These are phyloP conservation scores for Chironomus tentans DNA, from an alignment of 2,888 invertebrate genomes.

Conservation along the genomic window DNA sequence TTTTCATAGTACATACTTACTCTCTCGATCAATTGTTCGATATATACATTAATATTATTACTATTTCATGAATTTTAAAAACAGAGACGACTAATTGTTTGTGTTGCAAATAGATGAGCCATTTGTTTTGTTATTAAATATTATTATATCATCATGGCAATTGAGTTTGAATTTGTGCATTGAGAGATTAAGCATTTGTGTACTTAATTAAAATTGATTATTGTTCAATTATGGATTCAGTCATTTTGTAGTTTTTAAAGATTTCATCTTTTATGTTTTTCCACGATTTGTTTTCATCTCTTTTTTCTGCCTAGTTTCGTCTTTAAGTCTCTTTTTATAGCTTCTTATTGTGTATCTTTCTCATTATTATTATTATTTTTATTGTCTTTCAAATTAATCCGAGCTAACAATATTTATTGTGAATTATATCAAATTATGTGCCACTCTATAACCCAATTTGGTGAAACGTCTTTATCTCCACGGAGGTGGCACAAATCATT, in stretches of 20 bases:
- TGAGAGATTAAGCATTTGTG: not conserved
- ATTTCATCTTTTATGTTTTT: not conserved
- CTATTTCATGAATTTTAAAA: not conserved
- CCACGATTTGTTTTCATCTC: slow-evolving; percentile 9
- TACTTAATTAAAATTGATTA: slow-evolving; percentile 17
- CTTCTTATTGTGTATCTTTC: not conserved
- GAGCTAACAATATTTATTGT: not conserved
- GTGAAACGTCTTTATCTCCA: not conserved
- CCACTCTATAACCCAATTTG: not conserved
- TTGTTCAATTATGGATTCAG: slow-evolving; percentile 11
- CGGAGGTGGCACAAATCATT: not conserved
- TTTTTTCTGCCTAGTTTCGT: not conserved
- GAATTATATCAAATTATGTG: not conserved
- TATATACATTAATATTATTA: too few species aligned
- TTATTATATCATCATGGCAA: slow-evolving; percentile 16
- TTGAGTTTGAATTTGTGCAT: slow-evolving; percentile 1
- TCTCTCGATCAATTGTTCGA: not conserved
- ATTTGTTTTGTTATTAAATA: slow-evolving; percentile 17
- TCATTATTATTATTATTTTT: not conserved
- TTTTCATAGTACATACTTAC: not conserved
- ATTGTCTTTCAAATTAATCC: not conserved
- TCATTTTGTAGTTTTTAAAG: not conserved
- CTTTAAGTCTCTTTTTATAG: not conserved
- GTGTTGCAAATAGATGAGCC: slow-evolving; percentile 7
- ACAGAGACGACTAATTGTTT: not conserved